Evolutionary conservation across 2,797 vertebrate genomes (phyloP), one percentile per base, ranked within the genome.

Genomic region (Crenuchus spilurus): DNA sequence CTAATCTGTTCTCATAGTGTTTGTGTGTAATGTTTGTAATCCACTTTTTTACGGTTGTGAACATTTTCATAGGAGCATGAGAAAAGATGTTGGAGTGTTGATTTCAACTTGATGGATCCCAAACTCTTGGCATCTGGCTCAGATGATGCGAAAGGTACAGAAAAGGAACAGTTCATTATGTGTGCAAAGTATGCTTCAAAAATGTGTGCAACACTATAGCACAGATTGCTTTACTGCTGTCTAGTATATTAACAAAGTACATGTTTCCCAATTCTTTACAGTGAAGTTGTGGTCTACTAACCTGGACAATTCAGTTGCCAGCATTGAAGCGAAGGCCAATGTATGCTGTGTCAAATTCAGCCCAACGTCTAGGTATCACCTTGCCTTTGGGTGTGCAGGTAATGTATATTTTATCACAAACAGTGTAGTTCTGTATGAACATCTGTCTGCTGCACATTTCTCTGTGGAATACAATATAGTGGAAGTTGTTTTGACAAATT

Each of bases 271-370:
- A 8, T 58, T 76, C 37, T 51, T 64, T 52, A 31, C 87, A 99
- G 98, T 99, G 76, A 99, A 99, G 80, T 87, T 99, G 75, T 99
- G 98, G 98, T 99, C 98, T 54, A 99, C 98, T 78, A 99, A 99
- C 86, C 88, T 99, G 72, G 97, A 99, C 91, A 99, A 99, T 87
- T 99, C 98, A 0, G 98, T 99, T 73, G 98, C 97, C 55, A 97
- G 97, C 89, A 99, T 99, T 39, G 98, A 99, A 86, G 97, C 98
- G 57, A 99, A 99, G 87, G 97, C 97, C 57, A 99, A 99, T 0
- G 97, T 99, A 69, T 99, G 97, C 87, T 99, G 97, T 88, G 97
- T 99, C 61, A 99, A 99, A 86, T 99, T 99, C 91, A 99, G 98
- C 79, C 98, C 98, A 0, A 95, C 97, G 24, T 99, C 98, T 70